Evolutionary conservation across 2,797 vertebrate species (phyloP).

Genomic region (Anisognathus igniventris): DNA sequence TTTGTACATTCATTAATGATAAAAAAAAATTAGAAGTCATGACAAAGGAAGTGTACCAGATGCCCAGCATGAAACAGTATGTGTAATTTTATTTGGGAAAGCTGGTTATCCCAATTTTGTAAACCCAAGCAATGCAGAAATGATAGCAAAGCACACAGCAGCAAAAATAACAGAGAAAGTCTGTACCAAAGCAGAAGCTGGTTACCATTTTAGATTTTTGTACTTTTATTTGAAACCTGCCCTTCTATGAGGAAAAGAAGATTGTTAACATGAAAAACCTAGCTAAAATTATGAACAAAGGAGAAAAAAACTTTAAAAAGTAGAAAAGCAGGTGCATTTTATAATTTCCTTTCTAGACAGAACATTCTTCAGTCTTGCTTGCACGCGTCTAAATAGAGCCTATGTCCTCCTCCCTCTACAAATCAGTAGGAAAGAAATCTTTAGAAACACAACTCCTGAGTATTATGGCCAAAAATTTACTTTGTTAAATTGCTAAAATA

Average conservation of each 20-base stretch:
- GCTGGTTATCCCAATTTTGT: neutral
- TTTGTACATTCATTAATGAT: neutral
- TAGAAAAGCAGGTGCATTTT: neutral
- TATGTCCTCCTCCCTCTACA: neutral
- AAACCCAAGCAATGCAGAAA: neutral
- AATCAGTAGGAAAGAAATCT: neutral
- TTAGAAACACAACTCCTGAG: neutral
- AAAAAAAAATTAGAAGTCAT: neutral
- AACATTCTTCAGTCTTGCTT: neutral
- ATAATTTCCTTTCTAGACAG: neutral
- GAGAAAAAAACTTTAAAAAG: neutral
- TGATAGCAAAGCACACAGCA: neutral
- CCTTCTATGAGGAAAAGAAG: neutral
- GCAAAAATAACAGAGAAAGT: neutral
- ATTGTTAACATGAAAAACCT: neutral
- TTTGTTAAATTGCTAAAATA: neutral
- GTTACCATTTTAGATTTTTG: neutral
- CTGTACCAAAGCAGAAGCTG: neutral
- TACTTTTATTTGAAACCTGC: neutral
- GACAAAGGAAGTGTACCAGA: neutral
- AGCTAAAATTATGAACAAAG: neutral
- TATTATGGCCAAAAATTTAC: neutral
- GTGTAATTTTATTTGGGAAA: neutral
- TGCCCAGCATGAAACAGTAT: neutral
- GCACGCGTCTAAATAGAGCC: accelerated